Percentiles rank a stretch among this genome's conserved stretches.
phyloP scores from a whole-genome alignment of 35 echinoderm and acorn worm genomes.

The Lytechinus pictus region DNA sequence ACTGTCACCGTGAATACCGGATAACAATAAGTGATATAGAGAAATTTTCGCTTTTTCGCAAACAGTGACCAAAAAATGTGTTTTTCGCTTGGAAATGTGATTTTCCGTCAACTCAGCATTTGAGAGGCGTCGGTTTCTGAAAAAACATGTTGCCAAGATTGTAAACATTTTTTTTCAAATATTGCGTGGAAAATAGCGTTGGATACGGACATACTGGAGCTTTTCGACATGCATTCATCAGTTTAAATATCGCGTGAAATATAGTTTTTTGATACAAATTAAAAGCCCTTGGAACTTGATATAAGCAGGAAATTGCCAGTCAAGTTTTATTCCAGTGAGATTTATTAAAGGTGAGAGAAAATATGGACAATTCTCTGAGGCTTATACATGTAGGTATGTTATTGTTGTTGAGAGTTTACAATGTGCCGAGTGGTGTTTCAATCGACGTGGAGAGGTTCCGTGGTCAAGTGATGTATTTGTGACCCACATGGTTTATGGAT shows the following conservation, averaged over 20 bases:
- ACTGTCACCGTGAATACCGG: no score
- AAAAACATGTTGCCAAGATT: not conserved
- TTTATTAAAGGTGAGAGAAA: not conserved
- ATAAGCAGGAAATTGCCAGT: not conserved
- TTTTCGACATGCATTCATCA: no score
- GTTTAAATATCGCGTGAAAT: not conserved
- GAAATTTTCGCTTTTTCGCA: no score
- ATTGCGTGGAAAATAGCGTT: not conserved
- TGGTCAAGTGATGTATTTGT: no score
- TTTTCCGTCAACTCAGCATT: not conserved
- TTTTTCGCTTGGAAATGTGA: not conserved
- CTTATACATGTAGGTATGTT: not conserved
- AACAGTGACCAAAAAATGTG: no score
- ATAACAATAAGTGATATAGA: no score
- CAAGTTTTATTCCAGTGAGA: not conserved
- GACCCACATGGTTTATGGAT: no score
- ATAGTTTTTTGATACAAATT: no score
- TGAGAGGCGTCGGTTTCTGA: not conserved
- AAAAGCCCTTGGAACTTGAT: not conserved
- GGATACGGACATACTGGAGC: no score
- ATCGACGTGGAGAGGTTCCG: no score
- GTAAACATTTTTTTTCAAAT: not conserved
- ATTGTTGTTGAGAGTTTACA: not conserved
- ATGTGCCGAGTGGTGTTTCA: no score
- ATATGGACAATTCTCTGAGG: not conserved